A percentile compares a stretch with the other conserved stretches of the same genome.
phyloP scores from a whole-genome alignment of 2,888 invertebrate species.

The Drosophila mettleri region DNA sequence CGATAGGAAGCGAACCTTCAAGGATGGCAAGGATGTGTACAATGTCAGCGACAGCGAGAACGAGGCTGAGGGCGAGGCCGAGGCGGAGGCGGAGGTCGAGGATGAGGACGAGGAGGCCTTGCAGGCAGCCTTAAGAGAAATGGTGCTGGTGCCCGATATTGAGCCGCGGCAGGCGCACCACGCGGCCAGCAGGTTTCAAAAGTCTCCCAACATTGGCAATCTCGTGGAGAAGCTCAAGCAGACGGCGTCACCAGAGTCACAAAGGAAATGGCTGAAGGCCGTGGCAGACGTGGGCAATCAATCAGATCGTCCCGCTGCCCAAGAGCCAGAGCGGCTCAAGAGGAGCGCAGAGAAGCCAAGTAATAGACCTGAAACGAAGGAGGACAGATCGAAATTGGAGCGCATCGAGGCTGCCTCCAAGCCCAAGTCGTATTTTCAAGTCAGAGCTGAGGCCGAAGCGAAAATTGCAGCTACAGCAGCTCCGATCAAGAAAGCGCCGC shows the following conservation, averaged over 20 bases:
- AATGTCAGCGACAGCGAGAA: background rate
- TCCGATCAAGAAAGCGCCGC: background rate
- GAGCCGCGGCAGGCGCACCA: slow-evolving; percentile 11
- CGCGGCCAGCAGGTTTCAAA: background rate
- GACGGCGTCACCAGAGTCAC: background rate
- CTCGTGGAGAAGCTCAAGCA: background rate
- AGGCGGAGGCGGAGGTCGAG: background rate
- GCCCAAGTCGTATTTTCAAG: slow-evolving; percentile 37
- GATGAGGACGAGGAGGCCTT: slow-evolving; percentile 50
- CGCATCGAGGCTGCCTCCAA: slow-evolving; percentile 53
- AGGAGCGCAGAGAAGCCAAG: background rate
- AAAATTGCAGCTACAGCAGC: background rate
- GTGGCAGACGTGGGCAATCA: background rate
- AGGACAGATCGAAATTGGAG: slow-evolving; percentile 17
- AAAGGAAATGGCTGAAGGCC: slow-evolving; percentile 14
- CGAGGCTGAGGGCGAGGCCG: slow-evolving; percentile 32
- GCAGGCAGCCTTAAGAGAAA: slow-evolving; percentile 50
- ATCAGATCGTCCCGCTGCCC: background rate
- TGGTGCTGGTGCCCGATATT: slow-evolving; percentile 55
- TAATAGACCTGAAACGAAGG: background rate
- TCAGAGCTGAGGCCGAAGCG: background rate
- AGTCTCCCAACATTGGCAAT: background rate
- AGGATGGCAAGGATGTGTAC: background rate
- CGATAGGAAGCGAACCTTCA: background rate
- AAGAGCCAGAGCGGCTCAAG: background rate